Evolutionary conservation across 1,140 invertebrate species (phyloP).

Genomic region (Stegodyphus dumicola): DNA sequence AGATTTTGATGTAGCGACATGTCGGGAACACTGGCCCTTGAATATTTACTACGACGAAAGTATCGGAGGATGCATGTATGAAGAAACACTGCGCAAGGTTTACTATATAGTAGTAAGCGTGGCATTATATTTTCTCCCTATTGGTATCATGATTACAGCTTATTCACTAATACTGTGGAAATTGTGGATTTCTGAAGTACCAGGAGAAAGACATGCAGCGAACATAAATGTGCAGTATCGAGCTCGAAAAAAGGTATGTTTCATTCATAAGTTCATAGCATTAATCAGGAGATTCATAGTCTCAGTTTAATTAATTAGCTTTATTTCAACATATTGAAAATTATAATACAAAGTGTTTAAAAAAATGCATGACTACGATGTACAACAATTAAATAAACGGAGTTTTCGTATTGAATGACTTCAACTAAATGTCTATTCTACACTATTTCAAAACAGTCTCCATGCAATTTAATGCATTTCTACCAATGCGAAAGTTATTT

Average conservation of each 20-base stretch:
- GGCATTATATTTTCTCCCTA: slow-evolving; percentile 71
- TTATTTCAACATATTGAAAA: too few species aligned
- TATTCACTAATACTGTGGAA: slow-evolving; percentile 71
- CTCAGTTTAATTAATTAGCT: too few species aligned
- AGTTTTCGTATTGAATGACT: too few species aligned
- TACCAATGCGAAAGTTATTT: too few species aligned
- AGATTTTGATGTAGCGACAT: slow-evolving; percentile 60
- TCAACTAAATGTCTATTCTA: too few species aligned
- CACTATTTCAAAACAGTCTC: too few species aligned
- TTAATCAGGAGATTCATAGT: too few species aligned
- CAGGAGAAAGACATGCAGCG: slow-evolving; percentile 64
- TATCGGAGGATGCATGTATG: slow-evolving; percentile 30
- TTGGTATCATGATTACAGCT: slow-evolving; percentile 70
- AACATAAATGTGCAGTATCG: slow-evolving; percentile 63
- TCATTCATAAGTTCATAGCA: too few species aligned
- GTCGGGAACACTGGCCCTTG: slow-evolving; percentile 63
- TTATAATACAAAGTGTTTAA: too few species aligned
- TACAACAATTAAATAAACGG: too few species aligned
- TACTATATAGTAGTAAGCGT: slow-evolving; percentile 70
- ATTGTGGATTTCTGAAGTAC: slow-evolving; percentile 66
- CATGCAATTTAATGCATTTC: too few species aligned
- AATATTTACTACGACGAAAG: slow-evolving; percentile 32
- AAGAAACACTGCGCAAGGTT: slow-evolving; percentile 61
- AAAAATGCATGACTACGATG: too few species aligned
- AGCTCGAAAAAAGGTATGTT: slow-evolving; percentile 60